These are phyloP conservation scores for Gandaritis pyraliata DNA, from an alignment of 2,888 invertebrate species.

Conservation along the genomic window DNA sequence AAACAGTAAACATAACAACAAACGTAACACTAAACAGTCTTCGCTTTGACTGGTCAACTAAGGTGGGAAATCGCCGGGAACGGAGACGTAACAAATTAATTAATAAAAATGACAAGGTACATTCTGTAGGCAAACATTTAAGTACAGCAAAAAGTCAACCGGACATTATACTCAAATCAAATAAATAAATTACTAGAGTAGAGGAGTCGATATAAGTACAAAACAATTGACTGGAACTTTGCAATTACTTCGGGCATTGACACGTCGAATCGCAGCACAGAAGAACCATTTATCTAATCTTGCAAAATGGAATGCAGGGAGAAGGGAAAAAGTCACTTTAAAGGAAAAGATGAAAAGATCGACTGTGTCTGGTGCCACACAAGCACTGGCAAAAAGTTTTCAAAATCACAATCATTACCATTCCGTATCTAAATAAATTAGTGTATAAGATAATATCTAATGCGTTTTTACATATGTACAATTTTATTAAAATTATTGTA, in stretches of 20 bases:
- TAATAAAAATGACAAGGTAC: slow-evolving; percentile 37
- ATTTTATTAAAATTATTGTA: slow-evolving; percentile 71
- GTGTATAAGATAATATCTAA: slow-evolving; percentile 78
- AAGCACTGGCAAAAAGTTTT: slow-evolving; percentile 64
- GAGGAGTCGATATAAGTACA: slow-evolving; percentile 36
- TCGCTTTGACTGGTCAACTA: slow-evolving; percentile 77
- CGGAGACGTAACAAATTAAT: slow-evolving; percentile 49
- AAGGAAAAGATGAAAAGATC: slow-evolving; percentile 33
- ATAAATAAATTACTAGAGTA: slow-evolving; percentile 18
- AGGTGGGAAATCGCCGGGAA: slow-evolving; percentile 78
- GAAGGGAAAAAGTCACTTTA: slow-evolving; percentile 18
- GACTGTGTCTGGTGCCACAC: slow-evolving; percentile 61
- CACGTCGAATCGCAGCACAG: slow-evolving; percentile 37
- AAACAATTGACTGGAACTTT: slow-evolving; percentile 63
- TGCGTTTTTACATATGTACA: slow-evolving; percentile 83
- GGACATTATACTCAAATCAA: slow-evolving; percentile 13
- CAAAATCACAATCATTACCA: slow-evolving; percentile 72
- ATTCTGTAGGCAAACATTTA: slow-evolving; percentile 24
- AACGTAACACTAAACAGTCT: slow-evolving; percentile 80
- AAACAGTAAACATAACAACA: slow-evolving; percentile 74
- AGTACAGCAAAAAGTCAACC: slow-evolving; percentile 7
- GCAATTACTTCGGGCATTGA: slow-evolving; percentile 53
- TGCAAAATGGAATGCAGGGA: background rate
- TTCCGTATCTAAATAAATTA: slow-evolving; percentile 79
- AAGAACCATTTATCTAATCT: background rate